Percentiles rank a stretch among this genome's conserved stretches.
Evolutionary conservation across 2,888 invertebrate species (phyloP).

Genomic region (Polymixis flavicincta): DNA sequence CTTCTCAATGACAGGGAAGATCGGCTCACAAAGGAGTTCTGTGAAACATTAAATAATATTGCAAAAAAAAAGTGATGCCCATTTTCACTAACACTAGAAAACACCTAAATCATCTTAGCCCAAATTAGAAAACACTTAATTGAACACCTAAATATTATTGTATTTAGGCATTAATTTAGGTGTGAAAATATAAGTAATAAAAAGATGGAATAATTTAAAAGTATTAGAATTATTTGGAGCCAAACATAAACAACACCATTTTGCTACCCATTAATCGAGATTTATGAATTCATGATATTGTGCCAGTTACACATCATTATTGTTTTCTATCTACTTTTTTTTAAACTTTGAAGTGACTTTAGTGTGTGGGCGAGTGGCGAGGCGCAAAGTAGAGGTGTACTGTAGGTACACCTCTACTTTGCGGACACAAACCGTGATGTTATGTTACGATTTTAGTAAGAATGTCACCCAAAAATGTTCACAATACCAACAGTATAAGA

Average conservation of each 20-base stretch:
- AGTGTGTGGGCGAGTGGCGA: too few species aligned
- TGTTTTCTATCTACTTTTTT: neutral
- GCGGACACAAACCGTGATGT: too few species aligned
- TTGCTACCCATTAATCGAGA: too few species aligned
- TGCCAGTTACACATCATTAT: neutral
- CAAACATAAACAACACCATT: neutral
- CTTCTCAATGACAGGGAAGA: slow-evolving; percentile 77
- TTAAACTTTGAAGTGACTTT: too few species aligned
- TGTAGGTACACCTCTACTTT: too few species aligned
- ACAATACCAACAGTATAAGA: neutral
- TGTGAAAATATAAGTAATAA: neutral
- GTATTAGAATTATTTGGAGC: neutral
- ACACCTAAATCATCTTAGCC: neutral
- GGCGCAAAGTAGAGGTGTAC: too few species aligned
- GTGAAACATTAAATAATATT: too few species aligned
- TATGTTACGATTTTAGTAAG: neutral
- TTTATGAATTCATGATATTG: neutral
- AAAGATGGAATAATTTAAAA: neutral
- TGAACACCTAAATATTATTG: neutral
- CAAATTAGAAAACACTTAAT: neutral
- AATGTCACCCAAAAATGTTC: neutral
- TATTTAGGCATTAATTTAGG: neutral
- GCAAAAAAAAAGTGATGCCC: neutral
- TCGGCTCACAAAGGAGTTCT: slow-evolving; percentile 77
- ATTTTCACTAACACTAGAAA: neutral